These are phyloP conservation scores for Chaunax sp. DNA, from an alignment of 2,797 vertebrate genomes.

Conservation along the genomic window DNA sequence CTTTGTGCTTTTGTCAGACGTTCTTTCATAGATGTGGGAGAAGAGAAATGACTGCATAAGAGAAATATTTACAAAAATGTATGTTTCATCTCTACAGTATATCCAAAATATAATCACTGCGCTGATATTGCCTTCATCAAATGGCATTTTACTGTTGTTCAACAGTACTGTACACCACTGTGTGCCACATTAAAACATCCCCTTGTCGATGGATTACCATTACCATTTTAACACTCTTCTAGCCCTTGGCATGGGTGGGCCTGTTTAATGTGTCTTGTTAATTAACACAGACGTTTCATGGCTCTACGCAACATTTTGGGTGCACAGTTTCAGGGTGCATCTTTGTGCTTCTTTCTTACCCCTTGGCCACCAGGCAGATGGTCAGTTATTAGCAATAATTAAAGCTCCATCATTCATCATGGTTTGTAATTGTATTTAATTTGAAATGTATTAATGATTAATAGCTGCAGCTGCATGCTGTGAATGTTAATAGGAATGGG, in stretches of 20 bases:
- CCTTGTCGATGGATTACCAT: slow-evolving; percentile 32
- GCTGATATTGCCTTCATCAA: no score
- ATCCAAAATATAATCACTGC: not conserved
- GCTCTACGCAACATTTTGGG: slow-evolving; percentile 56
- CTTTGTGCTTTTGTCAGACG: slow-evolving; percentile 33
- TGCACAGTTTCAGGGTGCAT: slow-evolving; percentile 39
- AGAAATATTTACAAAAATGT: not conserved
- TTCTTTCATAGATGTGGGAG: slow-evolving; percentile 20
- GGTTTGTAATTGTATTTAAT: slow-evolving; percentile 85
- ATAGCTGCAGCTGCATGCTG: slow-evolving; percentile 67
- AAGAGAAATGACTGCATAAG: not conserved
- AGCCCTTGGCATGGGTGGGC: slow-evolving; percentile 45
- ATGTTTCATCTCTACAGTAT: not conserved
- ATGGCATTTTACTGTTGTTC: no score
- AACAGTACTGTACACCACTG: no score
- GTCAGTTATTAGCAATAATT: slow-evolving; percentile 89
- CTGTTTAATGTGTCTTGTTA: slow-evolving; percentile 59
- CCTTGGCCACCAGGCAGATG: slow-evolving; percentile 86
- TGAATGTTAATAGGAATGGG: slow-evolving; percentile 71
- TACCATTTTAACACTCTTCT: slow-evolving; percentile 22
- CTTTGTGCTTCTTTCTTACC: slow-evolving; percentile 57
- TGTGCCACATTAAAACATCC: not conserved
- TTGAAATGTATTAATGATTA: slow-evolving; percentile 85
- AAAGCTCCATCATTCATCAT: slow-evolving; percentile 87
- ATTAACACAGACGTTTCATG: slow-evolving; percentile 59